Base-by-base conservation (phyloP, 2,113 vertebrate genomes). In the Poeciliopsis turrubarensis region DNA sequence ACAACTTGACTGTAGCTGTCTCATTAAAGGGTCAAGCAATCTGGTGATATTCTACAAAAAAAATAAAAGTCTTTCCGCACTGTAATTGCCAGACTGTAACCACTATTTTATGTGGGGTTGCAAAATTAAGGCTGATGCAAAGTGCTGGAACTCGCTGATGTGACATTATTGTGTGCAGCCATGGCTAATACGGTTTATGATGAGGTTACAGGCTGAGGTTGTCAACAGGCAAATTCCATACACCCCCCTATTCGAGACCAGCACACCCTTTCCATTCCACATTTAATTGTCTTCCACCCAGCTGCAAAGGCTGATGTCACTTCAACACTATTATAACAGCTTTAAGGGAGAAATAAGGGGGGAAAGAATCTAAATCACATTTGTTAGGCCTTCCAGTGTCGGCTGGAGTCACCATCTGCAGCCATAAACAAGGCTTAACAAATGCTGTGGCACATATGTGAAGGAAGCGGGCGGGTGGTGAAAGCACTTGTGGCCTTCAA, bases 301-400 rank as follows among this genome's bases (percentile, higher is more conserved):
- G 93, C 91, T 94, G 91, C 84, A 80, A 57, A 79, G 54, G 78
- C 89, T 93, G 91, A 91, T 92, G 91, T 94, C 89, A 92, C 77
- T 91, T 79, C 51, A 86, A 89, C 60, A 66, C 81, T 68, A 84
- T 91, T 86, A 79, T 78, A 89, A 89, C 68, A 37, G 77, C 72
- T 89, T 90, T 82, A 80, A 91, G 81, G 76, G 62, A 73, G 32
- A 78, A 81, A 70, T 41, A 54, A 15, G 44, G 32, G 15, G 29
- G 51, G 62, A 25, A 81, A 65, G 83, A 78, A 86, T 87, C 44
- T 17, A 57, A 87, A 73, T 70, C 75, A 60, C 75, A 80, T 87
- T 77, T 67, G 75, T 82, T 72, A 60, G 78, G 68, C 60, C 61
- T 60, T 60, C 76, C 79, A 78, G 68, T 63, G 65, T 66, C 5